phyloP scores from a whole-genome alignment of 2,113 vertebrate species.

The Brachypodius melanocephalos region DNA sequence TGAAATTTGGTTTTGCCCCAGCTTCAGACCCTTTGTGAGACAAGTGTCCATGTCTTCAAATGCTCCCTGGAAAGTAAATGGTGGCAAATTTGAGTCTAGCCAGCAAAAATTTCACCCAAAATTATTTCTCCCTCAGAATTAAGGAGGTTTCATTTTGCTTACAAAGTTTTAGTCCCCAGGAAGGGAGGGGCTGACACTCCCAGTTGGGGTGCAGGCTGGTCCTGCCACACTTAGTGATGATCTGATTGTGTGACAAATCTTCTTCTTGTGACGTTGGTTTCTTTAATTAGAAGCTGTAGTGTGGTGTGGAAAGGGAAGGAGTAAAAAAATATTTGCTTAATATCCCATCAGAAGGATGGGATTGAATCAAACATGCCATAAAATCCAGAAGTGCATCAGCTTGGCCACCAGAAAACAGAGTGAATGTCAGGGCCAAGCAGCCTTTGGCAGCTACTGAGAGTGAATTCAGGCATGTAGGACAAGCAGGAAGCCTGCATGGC shows the following conservation, averaged over 20 bases:
- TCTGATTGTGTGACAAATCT: not conserved
- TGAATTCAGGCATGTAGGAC: not conserved
- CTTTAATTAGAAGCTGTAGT: not conserved
- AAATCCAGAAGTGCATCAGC: not conserved
- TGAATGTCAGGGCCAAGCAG: fast-evolving
- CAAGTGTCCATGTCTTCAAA: not conserved
- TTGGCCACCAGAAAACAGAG: not conserved
- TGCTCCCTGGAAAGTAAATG: not conserved
- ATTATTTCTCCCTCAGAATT: not conserved
- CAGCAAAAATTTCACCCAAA: not conserved
- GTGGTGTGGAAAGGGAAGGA: not conserved
- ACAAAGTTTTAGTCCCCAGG: not conserved
- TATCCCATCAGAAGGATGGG: not conserved
- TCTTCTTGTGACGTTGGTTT: not conserved
- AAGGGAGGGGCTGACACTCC: not conserved
- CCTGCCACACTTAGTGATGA: fast-evolving
- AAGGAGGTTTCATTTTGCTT: not conserved
- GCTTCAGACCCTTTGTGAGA: not conserved
- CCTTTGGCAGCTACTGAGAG: not conserved
- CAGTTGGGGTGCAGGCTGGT: not conserved
- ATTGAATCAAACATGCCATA: not conserved
- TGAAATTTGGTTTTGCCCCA: not conserved
- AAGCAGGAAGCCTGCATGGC: not conserved
- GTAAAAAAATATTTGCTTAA: not conserved
- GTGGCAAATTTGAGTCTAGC: not conserved